These are phyloP conservation scores for Plotosus lineatus DNA, from an alignment of 2,113 vertebrate species.

Conservation along the genomic window DNA sequence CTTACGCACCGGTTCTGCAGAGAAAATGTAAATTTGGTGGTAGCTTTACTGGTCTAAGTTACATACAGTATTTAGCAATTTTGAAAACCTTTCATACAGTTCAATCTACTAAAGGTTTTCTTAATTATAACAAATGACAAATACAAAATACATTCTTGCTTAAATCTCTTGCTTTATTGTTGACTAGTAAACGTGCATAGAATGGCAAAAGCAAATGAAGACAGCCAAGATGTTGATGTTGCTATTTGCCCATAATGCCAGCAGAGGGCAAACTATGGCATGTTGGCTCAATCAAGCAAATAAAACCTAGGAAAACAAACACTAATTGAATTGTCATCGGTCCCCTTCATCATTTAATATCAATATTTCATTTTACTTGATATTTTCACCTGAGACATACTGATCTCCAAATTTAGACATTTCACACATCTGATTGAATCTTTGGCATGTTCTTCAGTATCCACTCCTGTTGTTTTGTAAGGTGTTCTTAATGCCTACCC, in stretches of 20 bases:
- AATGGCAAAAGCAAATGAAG: background rate
- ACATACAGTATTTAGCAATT: background rate
- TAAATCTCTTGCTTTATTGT: conserved; percentile 24
- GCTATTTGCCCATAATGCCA: conserved; percentile 28
- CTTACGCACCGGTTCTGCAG: background rate
- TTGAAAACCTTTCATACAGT: background rate
- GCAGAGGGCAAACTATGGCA: conserved; percentile 1
- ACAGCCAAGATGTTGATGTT: background rate
- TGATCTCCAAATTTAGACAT: background rate
- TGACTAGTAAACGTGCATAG: conserved; percentile 2
- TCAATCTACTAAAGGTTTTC: too few species aligned
- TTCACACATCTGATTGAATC: background rate
- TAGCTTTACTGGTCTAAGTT: background rate
- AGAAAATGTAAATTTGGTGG: background rate
- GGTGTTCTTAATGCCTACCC: background rate
- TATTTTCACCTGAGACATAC: conserved; percentile 27
- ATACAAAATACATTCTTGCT: background rate
- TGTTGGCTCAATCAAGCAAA: background rate
- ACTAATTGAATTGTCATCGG: background rate
- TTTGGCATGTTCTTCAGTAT: background rate
- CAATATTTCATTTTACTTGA: background rate
- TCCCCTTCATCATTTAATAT: conserved; percentile 19
- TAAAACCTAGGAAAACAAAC: background rate
- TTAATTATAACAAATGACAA: too few species aligned
- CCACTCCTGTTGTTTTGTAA: background rate